Percentiles rank a stretch among this genome's conserved stretches.
phyloP scores from a whole-genome alignment of 2,888 invertebrate genomes.

The Operophtera brumata region DNA sequence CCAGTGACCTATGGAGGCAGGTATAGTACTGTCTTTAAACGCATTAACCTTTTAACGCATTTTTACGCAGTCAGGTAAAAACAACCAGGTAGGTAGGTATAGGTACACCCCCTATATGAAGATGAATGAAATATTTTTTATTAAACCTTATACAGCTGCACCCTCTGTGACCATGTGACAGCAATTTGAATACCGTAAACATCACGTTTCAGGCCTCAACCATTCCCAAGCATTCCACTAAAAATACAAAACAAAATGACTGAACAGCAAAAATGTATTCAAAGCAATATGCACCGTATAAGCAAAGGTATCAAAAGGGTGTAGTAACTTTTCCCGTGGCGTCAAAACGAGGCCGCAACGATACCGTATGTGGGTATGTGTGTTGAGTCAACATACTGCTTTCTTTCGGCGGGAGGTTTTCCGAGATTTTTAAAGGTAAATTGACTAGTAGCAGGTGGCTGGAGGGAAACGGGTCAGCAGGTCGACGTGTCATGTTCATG shows the following conservation, averaged over 20 bases:
- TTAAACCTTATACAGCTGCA: conserved; percentile 42
- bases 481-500: conserved; percentile 75
- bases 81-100: too few relatives aligned
- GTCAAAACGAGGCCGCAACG: conserved; percentile 66
- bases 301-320: conserved; percentile 58
- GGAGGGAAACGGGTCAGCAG: conserved; percentile 76
- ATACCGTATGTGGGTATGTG: conserved; percentile 62
- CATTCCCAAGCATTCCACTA: conserved; percentile 61
- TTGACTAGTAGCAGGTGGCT: conserved; percentile 74
- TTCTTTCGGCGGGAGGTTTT: conserved; percentile 70
- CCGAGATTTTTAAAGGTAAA: conserved; percentile 74
- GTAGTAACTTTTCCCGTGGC: conserved; percentile 55
- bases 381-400: conserved; percentile 75
- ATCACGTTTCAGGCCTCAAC: conserved; percentile 63
- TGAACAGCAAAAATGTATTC: conserved; percentile 39
- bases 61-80: conserved; percentile 3
- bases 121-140: conserved; percentile 47
- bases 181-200: conserved; percentile 74
- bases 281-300: conserved; percentile 59
- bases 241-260: conserved; percentile 43
- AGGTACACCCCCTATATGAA: conserved; percentile 3
- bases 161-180: conserved; percentile 55
- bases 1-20: too few relatives aligned
- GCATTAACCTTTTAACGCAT: too few relatives aligned
- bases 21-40: too few relatives aligned